Evolutionary conservation across 2,888 invertebrate species (phyloP), one percentile per base, ranked within the genome.

Genomic region (Baccha elongata): DNA sequence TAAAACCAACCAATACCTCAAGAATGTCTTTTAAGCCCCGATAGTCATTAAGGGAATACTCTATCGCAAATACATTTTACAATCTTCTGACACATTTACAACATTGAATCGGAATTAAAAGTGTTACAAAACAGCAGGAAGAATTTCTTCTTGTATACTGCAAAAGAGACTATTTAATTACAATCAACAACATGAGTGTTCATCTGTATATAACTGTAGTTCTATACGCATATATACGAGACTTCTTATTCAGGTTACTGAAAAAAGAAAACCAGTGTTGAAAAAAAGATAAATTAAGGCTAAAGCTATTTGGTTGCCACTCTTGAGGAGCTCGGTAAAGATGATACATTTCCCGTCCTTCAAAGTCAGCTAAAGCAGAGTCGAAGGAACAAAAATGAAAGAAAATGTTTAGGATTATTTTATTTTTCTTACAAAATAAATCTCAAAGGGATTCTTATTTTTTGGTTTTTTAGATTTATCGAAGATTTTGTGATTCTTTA

Each of bases 101-200:
- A 35, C 73, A 74, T 80, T 74, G 73, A 26, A 69, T 62, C 58
- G 79, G 79, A 80, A 74, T 80, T 80, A 69, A 80, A 80, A 74
- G 48, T 74, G 68, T 80, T 68, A 80, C 62, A 40, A 21, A 23
- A 35, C 55, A 35, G 23, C 13, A 64, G 55, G 17, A 79, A 44
- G 55, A 50, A 80, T 64, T 72, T 55, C 68, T 53, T 42, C 67
- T 26, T 5, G 0, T 26, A 23, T 40, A 19, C 5, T 55, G 29
- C 8, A 46, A 35, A 42, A 26, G 17, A 35, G 71, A 21, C 8
- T 50, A 74, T 73, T 74, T 73, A 80, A 74, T 74, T 73, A 64
- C 62, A 50, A 7, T 17, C 73, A 73, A 68, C 48, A 53, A 52
- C 50, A 69, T 68, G 52, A 29, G 32, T 32, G 17, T 40, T 21